phyloP scores from a whole-genome alignment of 2,888 invertebrate genomes.

The Diabrotica balteata region DNA sequence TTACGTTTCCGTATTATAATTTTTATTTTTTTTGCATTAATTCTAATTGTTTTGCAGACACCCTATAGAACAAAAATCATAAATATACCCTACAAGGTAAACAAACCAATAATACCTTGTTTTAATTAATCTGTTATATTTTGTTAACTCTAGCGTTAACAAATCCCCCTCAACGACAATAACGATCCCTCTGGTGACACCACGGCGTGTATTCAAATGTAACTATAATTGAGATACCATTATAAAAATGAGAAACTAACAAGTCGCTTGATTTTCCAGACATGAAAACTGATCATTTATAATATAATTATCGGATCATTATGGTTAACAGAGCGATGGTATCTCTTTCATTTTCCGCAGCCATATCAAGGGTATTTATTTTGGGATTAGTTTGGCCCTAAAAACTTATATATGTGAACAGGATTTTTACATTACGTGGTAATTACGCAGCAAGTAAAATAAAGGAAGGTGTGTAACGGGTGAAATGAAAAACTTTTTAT shows the following conservation, averaged over 20 bases:
- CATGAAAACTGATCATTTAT: conserved; percentile 56
- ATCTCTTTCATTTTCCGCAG: background rate
- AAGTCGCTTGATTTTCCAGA: conserved; percentile 47
- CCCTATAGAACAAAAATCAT: no score
- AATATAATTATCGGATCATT: conserved; percentile 55
- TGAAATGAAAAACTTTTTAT: no score
- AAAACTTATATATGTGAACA: no score
- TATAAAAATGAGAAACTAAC: conserved; percentile 48
- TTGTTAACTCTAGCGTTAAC: conserved; percentile 3
- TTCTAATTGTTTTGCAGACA: no score
- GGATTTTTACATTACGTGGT: no score
- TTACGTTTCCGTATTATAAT: no score
- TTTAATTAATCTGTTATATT: conserved; percentile 17
- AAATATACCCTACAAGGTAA: background rate
- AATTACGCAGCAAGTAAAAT: no score
- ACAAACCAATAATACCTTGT: conserved; percentile 1
- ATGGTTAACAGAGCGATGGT: conserved; percentile 25
- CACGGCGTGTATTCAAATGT: conserved; percentile 28
- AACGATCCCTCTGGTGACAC: conserved; percentile 21
- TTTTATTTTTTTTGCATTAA: no score
- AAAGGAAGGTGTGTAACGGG: no score
- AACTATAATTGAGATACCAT: conserved; percentile 44
- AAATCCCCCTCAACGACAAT: conserved; percentile 8
- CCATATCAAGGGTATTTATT: conserved; percentile 3
- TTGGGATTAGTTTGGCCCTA: background rate